Evolutionary conservation across 2,888 invertebrate species (phyloP).

Genomic region (Troides helena): DNA sequence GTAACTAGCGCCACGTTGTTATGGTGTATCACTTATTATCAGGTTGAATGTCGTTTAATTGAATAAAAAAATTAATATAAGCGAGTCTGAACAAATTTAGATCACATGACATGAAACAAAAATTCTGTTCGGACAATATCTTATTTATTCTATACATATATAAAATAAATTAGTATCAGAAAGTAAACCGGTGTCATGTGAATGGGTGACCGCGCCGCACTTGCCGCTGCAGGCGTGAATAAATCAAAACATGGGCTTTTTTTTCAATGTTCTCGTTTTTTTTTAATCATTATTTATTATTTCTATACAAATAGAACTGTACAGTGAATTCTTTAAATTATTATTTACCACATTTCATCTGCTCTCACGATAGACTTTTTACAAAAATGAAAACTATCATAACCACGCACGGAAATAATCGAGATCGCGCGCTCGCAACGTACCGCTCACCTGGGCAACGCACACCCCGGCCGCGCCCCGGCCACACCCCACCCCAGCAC

Average conservation of each 20-base stretch:
- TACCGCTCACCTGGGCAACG: conserved; percentile 32
- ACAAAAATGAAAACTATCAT: conserved; percentile 82
- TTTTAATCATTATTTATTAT: conserved; percentile 81
- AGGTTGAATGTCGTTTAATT: no score
- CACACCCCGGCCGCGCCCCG: conserved; percentile 34
- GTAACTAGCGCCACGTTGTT: no score
- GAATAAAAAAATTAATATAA: no score
- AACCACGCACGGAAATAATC: conserved; percentile 69
- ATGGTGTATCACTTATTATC: no score
- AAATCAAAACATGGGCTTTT: conserved; percentile 73
- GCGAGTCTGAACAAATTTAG: neutral
- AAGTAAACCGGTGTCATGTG: conserved; percentile 59
- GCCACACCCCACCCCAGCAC: no score
- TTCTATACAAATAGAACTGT: conserved; percentile 83
- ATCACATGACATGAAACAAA: conserved; percentile 2
- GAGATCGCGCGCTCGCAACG: conserved; percentile 59
- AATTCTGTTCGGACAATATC: conserved; percentile 42
- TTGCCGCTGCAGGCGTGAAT: conserved; percentile 48
- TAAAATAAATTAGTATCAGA: conserved; percentile 71
- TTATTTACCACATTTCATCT: conserved; percentile 76
- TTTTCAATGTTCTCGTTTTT: conserved; percentile 45
- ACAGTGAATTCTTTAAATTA: conserved; percentile 81
- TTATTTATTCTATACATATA: conserved; percentile 70
- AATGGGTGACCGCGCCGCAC: conserved; percentile 32
- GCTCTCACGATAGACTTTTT: conserved; percentile 79